phyloP scores from a whole-genome alignment of 2,888 invertebrate genomes.

The Diadromus collaris region DNA sequence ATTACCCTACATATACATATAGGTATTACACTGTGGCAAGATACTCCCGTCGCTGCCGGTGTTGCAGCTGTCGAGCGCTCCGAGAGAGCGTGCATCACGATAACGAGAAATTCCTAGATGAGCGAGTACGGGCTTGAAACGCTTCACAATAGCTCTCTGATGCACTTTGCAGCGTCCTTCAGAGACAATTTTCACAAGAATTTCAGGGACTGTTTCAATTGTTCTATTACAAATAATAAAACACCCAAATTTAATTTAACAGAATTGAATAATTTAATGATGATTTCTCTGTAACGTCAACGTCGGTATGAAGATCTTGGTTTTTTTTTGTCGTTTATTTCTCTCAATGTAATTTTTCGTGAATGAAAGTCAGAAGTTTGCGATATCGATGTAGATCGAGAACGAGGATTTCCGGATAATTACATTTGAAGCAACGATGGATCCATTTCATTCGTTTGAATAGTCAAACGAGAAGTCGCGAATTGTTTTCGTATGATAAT shows the following conservation, averaged over 20 bases:
- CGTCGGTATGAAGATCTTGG: too few species aligned
- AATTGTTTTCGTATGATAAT: constrained; percentile 33
- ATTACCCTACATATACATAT: constrained; percentile 13
- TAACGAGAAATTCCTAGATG: constrained; percentile 30
- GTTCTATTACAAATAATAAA: background rate
- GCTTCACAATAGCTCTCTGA: background rate
- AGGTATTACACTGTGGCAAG: constrained; percentile 1
- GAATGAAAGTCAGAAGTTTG: too few species aligned
- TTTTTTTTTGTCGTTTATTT: too few species aligned
- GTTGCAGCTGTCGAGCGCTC: constrained; percentile 26
- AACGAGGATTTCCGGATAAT: too few species aligned
- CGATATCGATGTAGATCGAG: too few species aligned
- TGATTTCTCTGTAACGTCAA: too few species aligned
- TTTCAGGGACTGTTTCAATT: background rate
- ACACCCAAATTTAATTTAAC: too few species aligned
- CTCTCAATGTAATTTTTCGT: too few species aligned
- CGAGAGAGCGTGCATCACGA: constrained; percentile 8
- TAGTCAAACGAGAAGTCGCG: background rate
- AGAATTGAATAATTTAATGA: too few species aligned
- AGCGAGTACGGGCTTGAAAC: background rate
- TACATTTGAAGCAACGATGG: background rate
- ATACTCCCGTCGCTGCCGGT: constrained; percentile 2
- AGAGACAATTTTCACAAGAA: too few species aligned
- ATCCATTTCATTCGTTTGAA: background rate
- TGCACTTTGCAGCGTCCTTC: background rate